Evolutionary conservation across 2,888 invertebrate species (phyloP).

Genomic region (Euspilapteryx auroguttella): DNA sequence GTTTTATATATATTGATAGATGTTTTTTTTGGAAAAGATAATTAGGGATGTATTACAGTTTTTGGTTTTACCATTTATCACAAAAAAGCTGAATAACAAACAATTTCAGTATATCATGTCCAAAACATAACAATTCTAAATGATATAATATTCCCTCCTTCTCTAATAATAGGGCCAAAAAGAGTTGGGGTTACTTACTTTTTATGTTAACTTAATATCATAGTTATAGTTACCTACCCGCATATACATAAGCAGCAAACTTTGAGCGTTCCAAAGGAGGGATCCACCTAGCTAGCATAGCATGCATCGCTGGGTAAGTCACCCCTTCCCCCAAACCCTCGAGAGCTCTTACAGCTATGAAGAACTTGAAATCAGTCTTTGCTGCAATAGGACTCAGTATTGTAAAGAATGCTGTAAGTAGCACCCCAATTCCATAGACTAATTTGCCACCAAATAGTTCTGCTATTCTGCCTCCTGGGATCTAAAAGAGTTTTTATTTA

Average conservation of each 20-base stretch:
- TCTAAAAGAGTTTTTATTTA: no score
- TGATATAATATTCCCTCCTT: no score
- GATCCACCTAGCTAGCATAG: conserved; percentile 90
- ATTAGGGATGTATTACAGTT: no score
- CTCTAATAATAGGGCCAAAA: no score
- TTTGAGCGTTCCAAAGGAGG: conserved; percentile 89
- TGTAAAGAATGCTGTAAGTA: conserved; percentile 81
- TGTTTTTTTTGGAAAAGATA: no score
- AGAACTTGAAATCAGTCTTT: conserved; percentile 63
- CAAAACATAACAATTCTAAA: no score
- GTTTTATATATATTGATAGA: no score
- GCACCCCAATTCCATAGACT: conserved; percentile 79
- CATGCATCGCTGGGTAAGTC: conserved; percentile 93
- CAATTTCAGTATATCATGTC: no score
- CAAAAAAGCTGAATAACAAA: no score
- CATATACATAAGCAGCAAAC: conserved; percentile 86
- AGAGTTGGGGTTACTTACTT: no score
- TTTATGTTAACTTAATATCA: no score
- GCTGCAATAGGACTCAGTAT: conserved; percentile 84
- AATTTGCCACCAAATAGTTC: conserved; percentile 87
- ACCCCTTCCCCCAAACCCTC: conserved; percentile 90
- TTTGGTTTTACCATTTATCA: no score
- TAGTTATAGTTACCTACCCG: conserved; percentile 62
- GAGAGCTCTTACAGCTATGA: conserved; percentile 74
- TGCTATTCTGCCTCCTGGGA: conserved; percentile 80